Base-by-base conservation (phyloP, 2,888 invertebrate genomes). In the Odiellus spinosus region DNA sequence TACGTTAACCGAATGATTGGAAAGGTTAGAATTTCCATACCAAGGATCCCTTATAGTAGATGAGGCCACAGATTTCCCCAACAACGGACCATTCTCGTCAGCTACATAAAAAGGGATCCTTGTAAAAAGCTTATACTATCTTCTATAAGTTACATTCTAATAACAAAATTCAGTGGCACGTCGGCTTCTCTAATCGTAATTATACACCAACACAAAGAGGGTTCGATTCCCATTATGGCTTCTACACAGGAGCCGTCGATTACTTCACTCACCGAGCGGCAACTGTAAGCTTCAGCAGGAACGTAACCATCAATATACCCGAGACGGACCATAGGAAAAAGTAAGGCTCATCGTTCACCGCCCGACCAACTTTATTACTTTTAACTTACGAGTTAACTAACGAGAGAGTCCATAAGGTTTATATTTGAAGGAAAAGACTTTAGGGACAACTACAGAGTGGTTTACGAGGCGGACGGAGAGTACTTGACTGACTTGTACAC, bases 241-340 rank as follows among this genome's bases (percentile, higher is more conserved):
- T 76, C 61, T 87, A 85, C 80, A 79, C 81, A 0, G 90, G 88
- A 0, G 82, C 80, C 64, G 85, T 86, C 17, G 90, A 91, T 64
- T 85, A 90, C 67, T 85, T 75, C 61, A 87, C 88, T 63, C 90
- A 91, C 61, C 4, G 26, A 26, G 4, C 26, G 8, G 61, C 36
- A 12, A 26, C 26, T 26, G 8, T 4, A 6, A 8, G 8, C 26
- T 26, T 26, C 8, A 26, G 5, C 26, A 26, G 26, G 8, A 8
- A 26, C 26, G 8, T 6, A 8, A 8, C 5, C 26, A 26, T 26
- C 4, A 26, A 26, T 8, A 8, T 26, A 6, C 26, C 26, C 26
- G 26, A 26, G 8, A 6, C 26, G 8, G 26, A 26, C 8, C 26
- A 4, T 6, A 26, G 26, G 26, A 4, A 26, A 8, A 26, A 6